Percentiles rank a stretch among this genome's conserved stretches.
phyloP scores from a whole-genome alignment of 2,797 vertebrate genomes.

The Trichosurus vulpecula region DNA sequence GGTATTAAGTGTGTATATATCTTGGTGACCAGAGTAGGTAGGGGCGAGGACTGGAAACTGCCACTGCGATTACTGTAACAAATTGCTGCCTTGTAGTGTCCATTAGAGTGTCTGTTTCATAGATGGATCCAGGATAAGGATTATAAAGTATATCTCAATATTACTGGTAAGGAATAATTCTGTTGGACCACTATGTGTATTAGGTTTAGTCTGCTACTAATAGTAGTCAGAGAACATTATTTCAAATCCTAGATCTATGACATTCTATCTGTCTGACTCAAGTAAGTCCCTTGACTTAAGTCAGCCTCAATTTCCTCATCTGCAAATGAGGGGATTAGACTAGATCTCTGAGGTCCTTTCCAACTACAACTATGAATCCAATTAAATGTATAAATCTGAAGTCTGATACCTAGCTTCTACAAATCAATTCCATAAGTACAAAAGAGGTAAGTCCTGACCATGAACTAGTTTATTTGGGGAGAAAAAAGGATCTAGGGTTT shows the following conservation, averaged over 20 bases:
- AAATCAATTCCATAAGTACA: neutral
- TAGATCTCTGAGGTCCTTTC: neutral
- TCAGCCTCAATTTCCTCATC: neutral
- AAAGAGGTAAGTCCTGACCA: too few relatives aligned
- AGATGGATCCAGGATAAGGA: neutral
- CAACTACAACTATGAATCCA: neutral
- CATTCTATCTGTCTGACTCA: neutral
- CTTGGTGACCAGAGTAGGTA: neutral
- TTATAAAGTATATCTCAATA: neutral
- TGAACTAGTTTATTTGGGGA: too few relatives aligned
- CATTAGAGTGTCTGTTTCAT: fast-evolving
- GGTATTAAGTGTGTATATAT: neutral
- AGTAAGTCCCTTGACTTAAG: neutral
- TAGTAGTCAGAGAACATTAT: neutral
- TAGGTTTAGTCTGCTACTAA: constrained; percentile 11
- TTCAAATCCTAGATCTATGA: neutral
- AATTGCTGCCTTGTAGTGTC: constrained; percentile 10
- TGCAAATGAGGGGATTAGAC: neutral
- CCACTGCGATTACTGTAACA: neutral
- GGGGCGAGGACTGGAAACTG: neutral
- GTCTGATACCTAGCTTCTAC: neutral
- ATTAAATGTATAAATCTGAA: neutral
- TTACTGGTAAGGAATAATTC: neutral
- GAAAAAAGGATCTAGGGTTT: neutral
- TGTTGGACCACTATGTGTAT: neutral